Conservation (phyloP, 2,888 invertebrate genomes). For the Nebria salina region DNA sequence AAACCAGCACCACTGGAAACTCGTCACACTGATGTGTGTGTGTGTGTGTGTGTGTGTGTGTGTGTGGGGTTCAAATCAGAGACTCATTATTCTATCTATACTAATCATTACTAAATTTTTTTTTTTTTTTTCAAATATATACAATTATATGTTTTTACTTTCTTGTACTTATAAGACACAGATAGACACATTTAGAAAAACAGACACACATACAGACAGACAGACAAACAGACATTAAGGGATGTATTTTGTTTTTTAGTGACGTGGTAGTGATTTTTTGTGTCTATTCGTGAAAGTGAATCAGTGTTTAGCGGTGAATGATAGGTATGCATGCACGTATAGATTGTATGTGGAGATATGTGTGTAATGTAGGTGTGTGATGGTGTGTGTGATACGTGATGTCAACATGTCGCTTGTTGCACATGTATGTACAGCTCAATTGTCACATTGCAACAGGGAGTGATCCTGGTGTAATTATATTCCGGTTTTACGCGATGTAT, state of each 20-base stretch:
- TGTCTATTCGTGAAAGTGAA: not conserved
- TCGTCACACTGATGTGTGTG: not conserved
- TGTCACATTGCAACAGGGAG: slow-evolving; percentile 20
- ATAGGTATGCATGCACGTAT: too few relatives aligned
- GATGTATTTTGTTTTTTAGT: too few relatives aligned
- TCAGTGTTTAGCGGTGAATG: not conserved
- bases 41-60: too few relatives aligned
- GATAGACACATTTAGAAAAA: too few relatives aligned
- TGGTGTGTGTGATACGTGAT: slow-evolving; percentile 16
- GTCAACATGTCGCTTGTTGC: slow-evolving; percentile 17
- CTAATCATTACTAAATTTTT: too few relatives aligned
- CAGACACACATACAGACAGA: too few relatives aligned
- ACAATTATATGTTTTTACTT: too few relatives aligned
- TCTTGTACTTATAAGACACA: too few relatives aligned
- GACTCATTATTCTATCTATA: not conserved
- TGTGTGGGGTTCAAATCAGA: not conserved
- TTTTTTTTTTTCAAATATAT: too few relatives aligned
- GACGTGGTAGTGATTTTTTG: too few relatives aligned
- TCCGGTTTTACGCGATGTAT: slow-evolving; percentile 20
- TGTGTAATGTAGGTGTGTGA: not conserved
- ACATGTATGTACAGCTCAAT: slow-evolving; percentile 13
- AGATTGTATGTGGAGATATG: not conserved
- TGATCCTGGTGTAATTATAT: slow-evolving; percentile 19
- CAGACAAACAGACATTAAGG: too few relatives aligned
- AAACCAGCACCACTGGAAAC: not conserved